phyloP scores from a whole-genome alignment of 2,113 vertebrate species.

The Alouatta palliata region DNA sequence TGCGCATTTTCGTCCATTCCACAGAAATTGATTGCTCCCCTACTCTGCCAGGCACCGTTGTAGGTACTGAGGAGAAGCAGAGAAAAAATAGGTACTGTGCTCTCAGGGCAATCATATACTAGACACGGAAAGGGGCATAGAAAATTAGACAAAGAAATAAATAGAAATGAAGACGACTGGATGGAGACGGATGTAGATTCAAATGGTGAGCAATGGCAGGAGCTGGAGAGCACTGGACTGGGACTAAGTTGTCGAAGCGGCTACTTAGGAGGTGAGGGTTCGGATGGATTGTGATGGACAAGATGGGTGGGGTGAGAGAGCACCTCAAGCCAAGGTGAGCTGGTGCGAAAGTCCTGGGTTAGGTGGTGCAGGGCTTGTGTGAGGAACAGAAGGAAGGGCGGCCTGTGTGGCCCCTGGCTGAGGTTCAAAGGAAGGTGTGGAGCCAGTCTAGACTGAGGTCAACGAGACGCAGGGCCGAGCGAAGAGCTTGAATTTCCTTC shows the following conservation, averaged over 20 bases:
- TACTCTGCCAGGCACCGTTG: accelerated
- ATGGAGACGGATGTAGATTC: no score
- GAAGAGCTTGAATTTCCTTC: background rate
- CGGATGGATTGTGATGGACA: no score
- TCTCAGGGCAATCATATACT: accelerated
- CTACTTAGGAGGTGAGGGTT: background rate
- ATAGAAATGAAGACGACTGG: background rate
- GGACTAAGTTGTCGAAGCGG: background rate
- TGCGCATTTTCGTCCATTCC: background rate
- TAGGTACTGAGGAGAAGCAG: background rate
- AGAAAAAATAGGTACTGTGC: background rate
- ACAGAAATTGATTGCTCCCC: background rate
- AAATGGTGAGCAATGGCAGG: accelerated
- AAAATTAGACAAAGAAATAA: background rate
- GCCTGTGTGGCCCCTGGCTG: accelerated
- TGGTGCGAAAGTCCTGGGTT: background rate
- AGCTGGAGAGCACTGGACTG: accelerated
- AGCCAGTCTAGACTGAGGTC: no score
- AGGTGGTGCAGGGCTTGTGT: accelerated
- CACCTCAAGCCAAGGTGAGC: accelerated
- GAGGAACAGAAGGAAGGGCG: background rate
- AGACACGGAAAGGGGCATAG: no score
- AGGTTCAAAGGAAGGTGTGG: background rate
- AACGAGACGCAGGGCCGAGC: background rate
- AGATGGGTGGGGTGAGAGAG: accelerated